A percentile compares a stretch with the other conserved stretches of the same genome.
Evolutionary conservation across 1,140 invertebrate species (phyloP).

Genomic region (Dreissena rostriformis): DNA sequence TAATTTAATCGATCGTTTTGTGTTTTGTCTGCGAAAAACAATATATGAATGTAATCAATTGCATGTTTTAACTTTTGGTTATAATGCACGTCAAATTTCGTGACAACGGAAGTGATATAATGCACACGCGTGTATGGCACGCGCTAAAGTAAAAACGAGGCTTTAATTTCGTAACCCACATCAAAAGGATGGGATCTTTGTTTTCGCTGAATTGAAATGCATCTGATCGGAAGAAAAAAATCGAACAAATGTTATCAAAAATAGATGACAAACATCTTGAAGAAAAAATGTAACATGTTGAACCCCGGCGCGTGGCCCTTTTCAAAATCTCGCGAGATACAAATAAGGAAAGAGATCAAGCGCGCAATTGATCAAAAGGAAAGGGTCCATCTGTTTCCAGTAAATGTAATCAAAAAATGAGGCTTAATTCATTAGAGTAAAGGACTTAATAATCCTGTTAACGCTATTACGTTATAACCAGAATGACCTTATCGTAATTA

Average conservation of each 20-base stretch:
- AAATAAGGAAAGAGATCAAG: too few relatives aligned
- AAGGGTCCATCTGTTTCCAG: not conserved
- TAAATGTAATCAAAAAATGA: not conserved
- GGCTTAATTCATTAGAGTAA: not conserved
- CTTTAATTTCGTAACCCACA: not conserved
- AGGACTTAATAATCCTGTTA: not conserved
- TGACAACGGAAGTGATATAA: not conserved
- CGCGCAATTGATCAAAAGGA: not conserved
- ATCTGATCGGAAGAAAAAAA: not conserved
- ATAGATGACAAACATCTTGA: not conserved
- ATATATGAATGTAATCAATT: too few relatives aligned
- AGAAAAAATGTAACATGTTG: not conserved
- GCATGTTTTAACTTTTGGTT: too few relatives aligned
- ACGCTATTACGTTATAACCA: too few relatives aligned
- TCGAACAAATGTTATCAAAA: not conserved
- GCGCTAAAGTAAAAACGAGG: not conserved
- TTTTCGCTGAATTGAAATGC: not conserved
- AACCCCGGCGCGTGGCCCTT: not conserved
- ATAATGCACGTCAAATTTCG: too few relatives aligned
- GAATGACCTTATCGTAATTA: too few relatives aligned
- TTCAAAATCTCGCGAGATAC: not conserved
- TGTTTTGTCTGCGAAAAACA: too few relatives aligned
- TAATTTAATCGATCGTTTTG: too few relatives aligned
- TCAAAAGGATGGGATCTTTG: not conserved
- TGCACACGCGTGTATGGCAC: not conserved